Base-by-base conservation (phyloP, 1,140 invertebrate genomes). In the Ridgeia piscesae region DNA sequence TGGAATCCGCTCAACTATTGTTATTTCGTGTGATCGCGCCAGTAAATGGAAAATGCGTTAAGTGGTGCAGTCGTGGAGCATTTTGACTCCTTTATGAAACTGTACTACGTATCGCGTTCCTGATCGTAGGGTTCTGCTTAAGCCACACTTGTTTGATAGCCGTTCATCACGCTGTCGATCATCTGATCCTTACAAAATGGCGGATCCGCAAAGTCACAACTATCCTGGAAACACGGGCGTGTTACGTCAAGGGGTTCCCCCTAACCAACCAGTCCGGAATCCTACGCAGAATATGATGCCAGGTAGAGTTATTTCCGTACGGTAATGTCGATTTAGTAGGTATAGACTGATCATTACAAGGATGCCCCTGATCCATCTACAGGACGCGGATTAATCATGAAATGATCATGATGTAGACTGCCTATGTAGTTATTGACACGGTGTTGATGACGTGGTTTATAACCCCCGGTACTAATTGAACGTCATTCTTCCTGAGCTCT, bases 1-100 rank as follows among this genome's bases (percentile, higher is more conserved):
- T 77, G 58, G 58, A 77, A 77, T 77, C 58, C 0, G 58, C 27
- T 77, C 8, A 77, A 77, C 58, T 77, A 77, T 77, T 77, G 58
- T 77, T 77, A 77, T 77, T 77, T 77, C 58, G 58, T 77, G 58
- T 77, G 58, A 77, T 77, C 58, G 58, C 58, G 58, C 58, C 58
- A 77, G 58, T 77, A 77, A 77, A 77, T 77, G 2, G 27, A 77
- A 77, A 77, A 77, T 77, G 58, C 58, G 58, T 77, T 77, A 77
- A 77, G 58, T 77, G 58, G 58, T 8, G 58, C 27, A 77, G 58
- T 77, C 58, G 58, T 21, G 58, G 58, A 77, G 58, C 58, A 77
- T 77, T 77, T 77, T 77, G 58, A 77, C 58, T 77, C 58, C 58
- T 77, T 77, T 4, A 77, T 77, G 58, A 77, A 77, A 17, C 58